Conservation (phyloP, 2,113 vertebrate species). For the Pterocles burchelli region DNA sequence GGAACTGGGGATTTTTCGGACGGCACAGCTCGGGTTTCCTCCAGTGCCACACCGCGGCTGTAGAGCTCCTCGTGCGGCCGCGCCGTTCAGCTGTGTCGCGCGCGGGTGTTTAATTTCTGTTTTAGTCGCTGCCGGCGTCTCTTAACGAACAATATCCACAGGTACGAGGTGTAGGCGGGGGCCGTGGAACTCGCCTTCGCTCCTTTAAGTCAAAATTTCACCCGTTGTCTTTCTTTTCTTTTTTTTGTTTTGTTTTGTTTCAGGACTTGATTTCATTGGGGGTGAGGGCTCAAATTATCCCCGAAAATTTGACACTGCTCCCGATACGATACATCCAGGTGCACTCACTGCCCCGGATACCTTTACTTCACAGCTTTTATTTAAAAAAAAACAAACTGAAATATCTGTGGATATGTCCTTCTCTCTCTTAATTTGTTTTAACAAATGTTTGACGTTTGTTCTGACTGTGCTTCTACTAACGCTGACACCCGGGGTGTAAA, state of each 20-base stretch:
- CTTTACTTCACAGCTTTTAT: constrained; percentile 57
- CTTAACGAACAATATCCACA: too few species aligned
- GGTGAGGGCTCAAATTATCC: constrained; percentile 93
- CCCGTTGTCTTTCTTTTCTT: neutral
- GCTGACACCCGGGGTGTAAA: neutral
- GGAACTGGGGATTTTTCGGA: too few species aligned
- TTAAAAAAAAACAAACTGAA: neutral
- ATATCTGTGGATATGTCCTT: constrained; percentile 72
- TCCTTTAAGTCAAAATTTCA: too few species aligned
- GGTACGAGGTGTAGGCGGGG: too few species aligned
- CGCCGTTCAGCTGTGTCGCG: too few species aligned
- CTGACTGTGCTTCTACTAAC: constrained; percentile 67
- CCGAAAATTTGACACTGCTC: constrained; percentile 91
- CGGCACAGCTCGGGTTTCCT: too few species aligned
- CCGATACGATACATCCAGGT: constrained; percentile 87
- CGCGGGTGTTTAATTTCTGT: too few species aligned
- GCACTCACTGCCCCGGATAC: constrained; percentile 77
- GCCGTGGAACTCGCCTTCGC: too few species aligned
- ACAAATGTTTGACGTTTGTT: constrained; percentile 13
- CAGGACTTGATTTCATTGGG: constrained; percentile 92
- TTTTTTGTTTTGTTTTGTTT: constrained; percentile 71
- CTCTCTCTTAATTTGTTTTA: constrained; percentile 31
- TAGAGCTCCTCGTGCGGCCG: too few species aligned
- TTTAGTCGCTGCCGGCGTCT: too few species aligned
- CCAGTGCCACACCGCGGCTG: too few species aligned